Evolutionary conservation across 2,888 invertebrate genomes (phyloP), one percentile per base, ranked within the genome.

Genomic region (Drosophila mayaguana): DNA sequence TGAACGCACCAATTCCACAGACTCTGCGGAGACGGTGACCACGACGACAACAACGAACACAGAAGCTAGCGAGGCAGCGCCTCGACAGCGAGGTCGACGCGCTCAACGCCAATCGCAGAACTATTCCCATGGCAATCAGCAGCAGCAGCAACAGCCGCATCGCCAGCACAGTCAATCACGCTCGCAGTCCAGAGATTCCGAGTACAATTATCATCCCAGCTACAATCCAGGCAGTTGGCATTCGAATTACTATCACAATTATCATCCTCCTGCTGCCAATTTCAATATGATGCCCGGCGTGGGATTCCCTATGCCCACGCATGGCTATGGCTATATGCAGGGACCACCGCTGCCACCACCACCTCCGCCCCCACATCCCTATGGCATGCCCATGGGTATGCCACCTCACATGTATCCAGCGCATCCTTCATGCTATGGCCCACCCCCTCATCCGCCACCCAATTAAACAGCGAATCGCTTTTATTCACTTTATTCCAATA

Each of bases 201-300:
- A 82, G 36, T 79, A 82, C 40, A 84, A 68, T 54, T 84, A 88
- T 57, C 83, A 88, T 70, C 89, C 89, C n/a, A 89, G 88, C 70
- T 84, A 84, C 6, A 83, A 85, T 71, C 80, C 89, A 0, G 87
- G 86, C 54, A 92, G 92, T 42, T 92, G 92, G 92, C 92, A 92
- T 59, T 91, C 91, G 3, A 92, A 92, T 71, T 92, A 89, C 53
- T 78, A 90, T 64, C 92, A 88, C 67, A 78, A 80, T 28, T 89
- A 80, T 65, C 77, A 88, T 61, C 82, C 74, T 34, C 73, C 82
- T 7, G 69, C 77, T 42, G 67, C 69, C 0, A 88, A 88, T 38
- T 88, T 74, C 9, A 79, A 79, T 48, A 89, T 88, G 79, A 83
- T 80, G 57, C 80, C 80, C 0, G 72, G 76, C 16, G 75, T 79